Conservation (phyloP, 2,113 vertebrate species). For the Epinephelus moara region DNA sequence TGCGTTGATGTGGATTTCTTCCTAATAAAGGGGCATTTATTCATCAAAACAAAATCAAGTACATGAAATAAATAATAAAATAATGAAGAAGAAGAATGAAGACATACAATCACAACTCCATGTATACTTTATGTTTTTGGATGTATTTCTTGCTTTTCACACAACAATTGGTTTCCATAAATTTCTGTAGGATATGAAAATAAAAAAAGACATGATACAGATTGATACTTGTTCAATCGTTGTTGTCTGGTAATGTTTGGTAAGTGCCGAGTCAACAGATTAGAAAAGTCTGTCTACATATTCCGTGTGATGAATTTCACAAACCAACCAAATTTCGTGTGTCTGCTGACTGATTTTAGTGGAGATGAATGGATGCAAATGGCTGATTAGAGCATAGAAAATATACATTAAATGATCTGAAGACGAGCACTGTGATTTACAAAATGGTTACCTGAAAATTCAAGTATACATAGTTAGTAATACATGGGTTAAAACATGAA, state of each 20-base stretch:
- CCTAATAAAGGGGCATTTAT: neutral
- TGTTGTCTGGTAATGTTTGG: neutral
- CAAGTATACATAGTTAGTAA: neutral
- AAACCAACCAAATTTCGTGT: neutral
- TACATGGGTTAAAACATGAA: neutral
- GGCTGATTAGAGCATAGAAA: neutral
- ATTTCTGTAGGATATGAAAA: neutral
- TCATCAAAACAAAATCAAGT: neutral
- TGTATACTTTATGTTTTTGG: neutral
- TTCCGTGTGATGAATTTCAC: neutral
- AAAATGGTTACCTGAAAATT: neutral
- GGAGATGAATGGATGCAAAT: neutral
- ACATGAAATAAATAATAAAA: neutral
- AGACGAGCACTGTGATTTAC: neutral
- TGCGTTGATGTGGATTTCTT: too few species aligned
- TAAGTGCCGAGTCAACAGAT: neutral
- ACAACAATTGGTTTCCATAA: neutral
- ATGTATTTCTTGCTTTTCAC: neutral
- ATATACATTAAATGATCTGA: neutral
- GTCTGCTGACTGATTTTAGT: neutral
- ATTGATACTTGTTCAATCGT: too few species aligned
- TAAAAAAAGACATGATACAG: neutral
- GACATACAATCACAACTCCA: neutral
- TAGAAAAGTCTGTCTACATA: too few species aligned
- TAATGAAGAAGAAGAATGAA: too few species aligned